Percentiles rank a stretch among this genome's conserved stretches.
These are phyloP conservation scores for Scartelaos histophorus DNA, from an alignment of 2,113 vertebrate genomes.

Conservation along the genomic window DNA sequence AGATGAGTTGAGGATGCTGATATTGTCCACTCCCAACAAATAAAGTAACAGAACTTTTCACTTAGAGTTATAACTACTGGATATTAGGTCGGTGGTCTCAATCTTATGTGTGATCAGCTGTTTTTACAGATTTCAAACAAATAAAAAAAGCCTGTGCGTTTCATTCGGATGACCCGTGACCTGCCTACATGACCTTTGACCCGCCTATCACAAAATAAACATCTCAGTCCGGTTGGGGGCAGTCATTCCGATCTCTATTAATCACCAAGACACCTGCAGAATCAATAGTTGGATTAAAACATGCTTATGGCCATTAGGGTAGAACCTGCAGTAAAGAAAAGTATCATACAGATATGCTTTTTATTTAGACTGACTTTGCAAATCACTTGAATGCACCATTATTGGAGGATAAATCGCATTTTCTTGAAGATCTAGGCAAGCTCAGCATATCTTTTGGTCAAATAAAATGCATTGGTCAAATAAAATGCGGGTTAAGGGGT, in stretches of 20 bases:
- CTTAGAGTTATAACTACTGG: not conserved
- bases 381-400: too few relatives aligned
- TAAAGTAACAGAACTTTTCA: not conserved
- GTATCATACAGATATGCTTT: not conserved
- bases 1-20: not conserved
- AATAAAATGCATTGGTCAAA: too few relatives aligned
- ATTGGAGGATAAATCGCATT: too few relatives aligned
- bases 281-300: not conserved
- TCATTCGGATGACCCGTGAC: not conserved
- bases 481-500: too few relatives aligned
- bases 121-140: not conserved
- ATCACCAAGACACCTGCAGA: slow-evolving; percentile 2
- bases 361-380: not conserved
- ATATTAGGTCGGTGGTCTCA: not conserved
- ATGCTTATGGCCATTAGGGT: not conserved
- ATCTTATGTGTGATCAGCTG: not conserved
- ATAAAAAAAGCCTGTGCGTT: not conserved
- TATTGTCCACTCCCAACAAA: not conserved
- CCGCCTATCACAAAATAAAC: slow-evolving; percentile 1
- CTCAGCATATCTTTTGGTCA: too few relatives aligned
- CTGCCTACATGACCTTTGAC: not conserved
- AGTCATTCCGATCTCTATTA: slow-evolving; percentile 3
- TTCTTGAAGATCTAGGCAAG: too few relatives aligned
- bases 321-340: not conserved
- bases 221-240: not conserved